Conservation (phyloP, 1,140 invertebrate species). For the Goniozus legneri region DNA sequence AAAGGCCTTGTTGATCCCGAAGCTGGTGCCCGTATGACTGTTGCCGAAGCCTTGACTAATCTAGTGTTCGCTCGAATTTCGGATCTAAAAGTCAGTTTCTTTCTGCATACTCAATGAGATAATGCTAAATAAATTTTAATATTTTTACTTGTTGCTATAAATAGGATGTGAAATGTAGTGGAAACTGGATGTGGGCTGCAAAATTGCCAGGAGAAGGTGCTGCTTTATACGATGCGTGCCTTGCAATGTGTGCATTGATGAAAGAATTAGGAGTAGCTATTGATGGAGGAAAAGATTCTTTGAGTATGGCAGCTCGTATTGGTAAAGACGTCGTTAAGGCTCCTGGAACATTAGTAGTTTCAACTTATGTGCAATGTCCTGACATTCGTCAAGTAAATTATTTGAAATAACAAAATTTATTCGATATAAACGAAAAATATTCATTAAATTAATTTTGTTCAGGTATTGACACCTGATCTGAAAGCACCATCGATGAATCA, state of each 20-base stretch:
- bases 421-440: neutral
- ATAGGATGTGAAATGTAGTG: conserved; percentile 91
- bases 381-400: conserved; percentile 68
- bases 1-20: conserved; percentile 81
- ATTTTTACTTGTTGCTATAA: conserved; percentile 7
- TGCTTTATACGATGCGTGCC: conserved; percentile 80
- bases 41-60: conserved; percentile 93
- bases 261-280: conserved; percentile 84
- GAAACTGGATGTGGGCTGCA: conserved; percentile 99
- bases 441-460: conserved; percentile 21
- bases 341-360: conserved; percentile 91
- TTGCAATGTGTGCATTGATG: conserved; percentile 86
- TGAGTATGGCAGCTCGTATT: conserved; percentile 94
- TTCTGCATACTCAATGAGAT: too few relatives aligned
- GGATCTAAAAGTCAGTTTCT: conserved; percentile 60
- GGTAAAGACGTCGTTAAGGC: conserved; percentile 74
- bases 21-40: conserved; percentile 87
- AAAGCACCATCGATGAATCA: conserved; percentile 62
- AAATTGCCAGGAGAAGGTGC: conserved; percentile 91
- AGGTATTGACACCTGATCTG: conserved; percentile 81
- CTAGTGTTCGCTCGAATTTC: conserved; percentile 90
- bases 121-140: too few relatives aligned
- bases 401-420: conserved; percentile 1
- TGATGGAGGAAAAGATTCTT: conserved; percentile 96
- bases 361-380: conserved; percentile 90